Percentiles rank a stretch among this genome's conserved stretches.
phyloP scores from a whole-genome alignment of 2,888 invertebrate species.

The Pseudococcus jackbeardsleyi region DNA sequence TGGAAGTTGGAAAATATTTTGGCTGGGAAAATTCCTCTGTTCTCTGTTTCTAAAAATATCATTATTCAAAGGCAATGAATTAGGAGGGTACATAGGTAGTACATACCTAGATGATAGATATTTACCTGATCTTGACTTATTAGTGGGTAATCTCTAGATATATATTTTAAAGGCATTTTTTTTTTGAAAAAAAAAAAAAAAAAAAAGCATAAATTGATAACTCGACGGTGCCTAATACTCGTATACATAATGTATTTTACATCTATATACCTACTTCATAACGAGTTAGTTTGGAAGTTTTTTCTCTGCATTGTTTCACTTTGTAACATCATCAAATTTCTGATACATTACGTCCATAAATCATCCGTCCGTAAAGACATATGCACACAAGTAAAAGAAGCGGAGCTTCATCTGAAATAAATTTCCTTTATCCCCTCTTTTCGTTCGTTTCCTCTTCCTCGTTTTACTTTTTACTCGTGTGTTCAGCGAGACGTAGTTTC shows the following conservation, averaged over 20 bases:
- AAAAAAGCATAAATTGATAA: neutral
- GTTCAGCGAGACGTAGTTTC: constrained; percentile 38
- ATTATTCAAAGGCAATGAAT: too few species aligned
- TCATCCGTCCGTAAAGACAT: constrained; percentile 37
- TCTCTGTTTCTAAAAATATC: too few species aligned
- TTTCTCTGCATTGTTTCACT: constrained; percentile 36
- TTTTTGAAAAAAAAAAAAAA: neutral
- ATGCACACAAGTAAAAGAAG: constrained; percentile 33
- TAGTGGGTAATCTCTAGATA: neutral
- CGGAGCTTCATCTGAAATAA: constrained; percentile 31
- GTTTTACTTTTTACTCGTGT: constrained; percentile 36
- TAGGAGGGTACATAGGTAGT: too few species aligned
- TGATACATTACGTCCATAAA: constrained; percentile 45
- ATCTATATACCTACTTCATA: neutral
- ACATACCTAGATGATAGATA: too few species aligned
- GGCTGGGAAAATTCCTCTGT: too few species aligned
- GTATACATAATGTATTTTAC: neutral
- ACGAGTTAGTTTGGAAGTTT: constrained; percentile 35
- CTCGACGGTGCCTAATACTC: neutral
- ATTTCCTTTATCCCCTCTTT: constrained; percentile 38
- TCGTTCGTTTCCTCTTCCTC: constrained; percentile 32
- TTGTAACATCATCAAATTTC: constrained; percentile 42
- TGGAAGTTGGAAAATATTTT: too few species aligned
- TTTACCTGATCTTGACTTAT: too few species aligned
- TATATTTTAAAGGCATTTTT: neutral